phyloP scores from a whole-genome alignment of 1,140 invertebrate species.

The Thaumatotibia leucotreta region DNA sequence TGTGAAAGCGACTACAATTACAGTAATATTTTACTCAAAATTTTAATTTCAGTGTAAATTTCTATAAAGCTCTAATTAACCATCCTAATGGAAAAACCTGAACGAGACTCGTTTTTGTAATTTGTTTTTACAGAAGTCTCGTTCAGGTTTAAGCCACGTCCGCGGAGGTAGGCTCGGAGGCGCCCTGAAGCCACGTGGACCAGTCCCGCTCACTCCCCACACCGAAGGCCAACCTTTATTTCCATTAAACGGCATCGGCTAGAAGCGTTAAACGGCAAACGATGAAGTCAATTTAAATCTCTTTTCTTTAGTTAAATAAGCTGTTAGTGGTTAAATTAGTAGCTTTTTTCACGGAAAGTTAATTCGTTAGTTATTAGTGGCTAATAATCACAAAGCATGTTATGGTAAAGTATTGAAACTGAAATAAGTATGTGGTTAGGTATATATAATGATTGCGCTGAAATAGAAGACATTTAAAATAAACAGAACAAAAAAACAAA shows the following conservation, averaged over 20 bases:
- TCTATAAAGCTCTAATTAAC: background rate
- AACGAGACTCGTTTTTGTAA: background rate
- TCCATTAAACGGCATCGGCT: background rate
- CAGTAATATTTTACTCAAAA: background rate
- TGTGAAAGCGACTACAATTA: background rate
- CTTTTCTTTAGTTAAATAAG: background rate
- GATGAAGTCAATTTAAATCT: background rate
- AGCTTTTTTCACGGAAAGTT: background rate
- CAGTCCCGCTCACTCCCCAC: too few species aligned
- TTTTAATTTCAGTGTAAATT: background rate
- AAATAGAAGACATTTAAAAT: background rate
- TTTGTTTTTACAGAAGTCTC: constrained; percentile 13
- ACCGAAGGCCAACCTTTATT: background rate
- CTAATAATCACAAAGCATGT: background rate
- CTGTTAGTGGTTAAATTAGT: background rate
- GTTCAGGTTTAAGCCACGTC: constrained; percentile 21
- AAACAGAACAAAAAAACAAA: background rate
- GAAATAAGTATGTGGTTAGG: background rate
- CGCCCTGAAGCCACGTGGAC: constrained; percentile 52
- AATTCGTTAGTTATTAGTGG: background rate
- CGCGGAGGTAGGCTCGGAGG: constrained; percentile 48
- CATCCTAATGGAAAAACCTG: background rate
- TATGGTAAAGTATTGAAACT: background rate
- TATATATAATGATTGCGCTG: background rate
- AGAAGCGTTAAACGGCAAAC: background rate